These are phyloP conservation scores for Centruroides sculpturatus DNA, from an alignment of 1,140 invertebrate species.

Conservation along the genomic window DNA sequence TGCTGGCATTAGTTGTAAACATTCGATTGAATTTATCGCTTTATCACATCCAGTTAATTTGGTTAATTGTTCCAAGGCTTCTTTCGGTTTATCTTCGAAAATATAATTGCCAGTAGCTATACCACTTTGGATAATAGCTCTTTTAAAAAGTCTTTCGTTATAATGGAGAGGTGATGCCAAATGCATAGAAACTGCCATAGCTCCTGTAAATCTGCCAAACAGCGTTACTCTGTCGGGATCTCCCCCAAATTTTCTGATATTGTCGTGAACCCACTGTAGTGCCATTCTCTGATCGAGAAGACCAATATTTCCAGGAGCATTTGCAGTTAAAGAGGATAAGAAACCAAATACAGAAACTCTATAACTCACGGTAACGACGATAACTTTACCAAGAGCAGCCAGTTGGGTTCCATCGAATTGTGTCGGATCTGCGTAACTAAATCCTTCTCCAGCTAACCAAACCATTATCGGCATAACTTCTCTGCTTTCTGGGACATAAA, in stretches of 20 bases:
- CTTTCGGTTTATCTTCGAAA: constrained; percentile 16
- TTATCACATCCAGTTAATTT: not conserved
- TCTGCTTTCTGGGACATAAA: constrained; percentile 17
- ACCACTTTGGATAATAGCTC: constrained; percentile 20
- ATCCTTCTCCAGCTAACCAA: constrained; percentile 23
- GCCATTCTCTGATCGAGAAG: constrained; percentile 80
- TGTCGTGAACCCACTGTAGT: constrained; percentile 67
- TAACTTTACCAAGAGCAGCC: constrained; percentile 20
- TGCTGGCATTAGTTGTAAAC: constrained; percentile 8
- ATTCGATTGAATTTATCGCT: not conserved
- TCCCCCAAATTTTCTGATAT: constrained; percentile 77
- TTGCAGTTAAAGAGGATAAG: constrained; percentile 50
- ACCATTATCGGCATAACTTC: constrained; percentile 19
- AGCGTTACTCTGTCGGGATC: constrained; percentile 69
- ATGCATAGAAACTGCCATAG: constrained; percentile 21
- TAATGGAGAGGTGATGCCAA: constrained; percentile 16
- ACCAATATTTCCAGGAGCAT: constrained; percentile 79
- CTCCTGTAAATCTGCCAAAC: constrained; percentile 44
- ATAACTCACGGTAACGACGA: constrained; percentile 30
- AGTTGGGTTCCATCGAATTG: constrained; percentile 21
- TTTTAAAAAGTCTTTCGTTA: constrained; percentile 14
- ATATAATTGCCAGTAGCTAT: constrained; percentile 18
- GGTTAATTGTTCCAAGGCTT: not conserved
- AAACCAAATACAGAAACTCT: constrained; percentile 57
- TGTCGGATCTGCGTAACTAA: constrained; percentile 20